These are phyloP conservation scores for Lasiurus borealis DNA, from an alignment of 2,113 vertebrate genomes.

Conservation along the genomic window DNA sequence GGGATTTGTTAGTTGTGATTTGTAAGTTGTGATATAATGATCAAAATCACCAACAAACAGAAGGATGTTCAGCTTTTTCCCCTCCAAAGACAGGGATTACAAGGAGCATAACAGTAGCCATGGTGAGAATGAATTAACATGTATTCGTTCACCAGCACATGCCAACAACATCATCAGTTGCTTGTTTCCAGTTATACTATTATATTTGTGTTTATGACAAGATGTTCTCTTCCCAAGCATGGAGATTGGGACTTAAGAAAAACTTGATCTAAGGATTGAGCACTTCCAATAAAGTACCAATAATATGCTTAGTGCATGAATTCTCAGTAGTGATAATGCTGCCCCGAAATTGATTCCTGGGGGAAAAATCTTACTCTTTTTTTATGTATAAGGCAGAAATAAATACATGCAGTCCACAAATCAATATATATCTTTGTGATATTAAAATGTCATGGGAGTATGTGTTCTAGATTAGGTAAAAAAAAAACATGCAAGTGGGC, in stretches of 20 bases:
- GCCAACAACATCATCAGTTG: not conserved
- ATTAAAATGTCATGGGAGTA: not conserved
- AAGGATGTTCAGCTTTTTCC: no score
- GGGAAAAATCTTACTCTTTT: not conserved
- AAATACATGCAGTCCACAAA: not conserved
- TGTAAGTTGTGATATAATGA: not conserved
- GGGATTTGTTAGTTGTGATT: not conserved
- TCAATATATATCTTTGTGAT: not conserved
- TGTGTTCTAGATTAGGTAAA: not conserved
- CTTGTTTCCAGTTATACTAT: no score
- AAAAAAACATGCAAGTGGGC: not conserved
- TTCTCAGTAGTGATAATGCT: not conserved
- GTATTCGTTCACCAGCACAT: rapidly evolving
- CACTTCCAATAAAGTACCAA: not conserved
- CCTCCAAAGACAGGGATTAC: not conserved
- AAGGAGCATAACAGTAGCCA: rapidly evolving
- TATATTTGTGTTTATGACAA: not conserved
- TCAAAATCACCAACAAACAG: not conserved
- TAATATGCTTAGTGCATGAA: not conserved
- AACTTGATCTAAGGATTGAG: not conserved
- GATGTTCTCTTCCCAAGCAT: not conserved
- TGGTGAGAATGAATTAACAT: not conserved
- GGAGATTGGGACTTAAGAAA: not conserved
- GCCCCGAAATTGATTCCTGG: not conserved
- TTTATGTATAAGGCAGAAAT: not conserved